Base-by-base conservation (phyloP, 2,113 vertebrate genomes). In the Rhinogobius similis region DNA sequence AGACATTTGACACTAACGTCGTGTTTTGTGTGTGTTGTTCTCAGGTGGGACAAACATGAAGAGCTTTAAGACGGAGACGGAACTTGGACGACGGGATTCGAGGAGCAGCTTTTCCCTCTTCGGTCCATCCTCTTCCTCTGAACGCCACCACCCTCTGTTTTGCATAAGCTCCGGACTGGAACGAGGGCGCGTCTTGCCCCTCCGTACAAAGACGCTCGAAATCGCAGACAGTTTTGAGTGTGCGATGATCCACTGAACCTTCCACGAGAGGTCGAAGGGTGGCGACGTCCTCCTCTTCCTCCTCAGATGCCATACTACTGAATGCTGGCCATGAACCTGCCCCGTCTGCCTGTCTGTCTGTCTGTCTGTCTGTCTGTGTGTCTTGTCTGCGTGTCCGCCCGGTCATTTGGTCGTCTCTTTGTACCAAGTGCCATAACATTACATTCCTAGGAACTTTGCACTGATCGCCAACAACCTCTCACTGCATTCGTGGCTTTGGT, bases 271-370 rank as follows among this genome's bases (percentile, higher is more conserved):
- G 21, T 65, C 44, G 38, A 29, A 76, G 72, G 65, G 66, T n/a
- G 70, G 18, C n/a, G n/a, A n/a, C n/a, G n/a, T n/a, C n/a, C n/a
- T n/a, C 48, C 75, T 74, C 70, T 50, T 62, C 21, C 12, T 67
- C 75, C 79, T 75, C 75, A 72, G 83, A 87, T 90, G 89, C 87
- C 86, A 93, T 91, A 93, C 93, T 93, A 94, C 93, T 93, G 93
- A 94, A 89, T 92, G 91, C 93, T 92, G 93, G 91, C 90, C 85
- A 77, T 80, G 84, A 89, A 91, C 87, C 82, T 75, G 88, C 85
- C 81, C 87, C 73, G 77, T 72, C 83, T 82, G 76, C 32, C 77
- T 78, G 79, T 68, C 79, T 82, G 87, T 68, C 67, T 81, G 73
- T 86, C 83, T 85, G 79, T 78, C 10, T 56, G 9, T 64, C 39